Evolutionary conservation across 2,888 invertebrate species (phyloP).

Genomic region (Cryptophagus acutangulus): DNA sequence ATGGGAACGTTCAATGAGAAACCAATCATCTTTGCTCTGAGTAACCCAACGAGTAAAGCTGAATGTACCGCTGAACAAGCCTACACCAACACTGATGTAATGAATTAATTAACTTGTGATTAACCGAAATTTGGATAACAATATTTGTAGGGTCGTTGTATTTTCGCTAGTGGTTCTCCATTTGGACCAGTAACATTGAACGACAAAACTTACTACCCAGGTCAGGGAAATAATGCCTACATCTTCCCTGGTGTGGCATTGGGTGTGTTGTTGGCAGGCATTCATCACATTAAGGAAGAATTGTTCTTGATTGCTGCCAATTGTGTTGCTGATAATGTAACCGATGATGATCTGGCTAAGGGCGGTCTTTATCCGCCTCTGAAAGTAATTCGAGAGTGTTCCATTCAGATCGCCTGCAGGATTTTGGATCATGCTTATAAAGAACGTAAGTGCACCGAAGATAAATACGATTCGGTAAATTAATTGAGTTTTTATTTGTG

Average conservation of each 20-base stretch:
- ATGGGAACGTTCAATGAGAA: slow-evolving; percentile 85
- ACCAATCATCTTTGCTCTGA: slow-evolving; percentile 94
- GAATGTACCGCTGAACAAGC: slow-evolving; percentile 98
- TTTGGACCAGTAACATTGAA: slow-evolving; percentile 79
- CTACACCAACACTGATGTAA: slow-evolving; percentile 81
- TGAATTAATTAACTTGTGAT: slow-evolving; percentile 15
- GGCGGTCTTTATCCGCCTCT: slow-evolving; percentile 95
- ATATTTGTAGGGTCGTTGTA: slow-evolving; percentile 72
- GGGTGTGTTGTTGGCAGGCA: slow-evolving; percentile 86
- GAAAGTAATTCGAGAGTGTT: slow-evolving; percentile 76
- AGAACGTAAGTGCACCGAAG: slow-evolving; percentile 57
- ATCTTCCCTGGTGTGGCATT: slow-evolving; percentile 96
- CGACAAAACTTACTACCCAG: slow-evolving; percentile 79
- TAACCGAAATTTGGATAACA: not conserved
- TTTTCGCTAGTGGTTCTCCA: slow-evolving; percentile 95
- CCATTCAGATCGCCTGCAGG: slow-evolving; percentile 81
- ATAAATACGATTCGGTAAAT: not conserved
- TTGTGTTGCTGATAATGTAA: slow-evolving; percentile 78
- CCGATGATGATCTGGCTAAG: slow-evolving; percentile 69
- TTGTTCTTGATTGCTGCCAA: slow-evolving; percentile 94
- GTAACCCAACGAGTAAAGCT: slow-evolving; percentile 96
- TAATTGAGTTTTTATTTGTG: slow-evolving; percentile 9
- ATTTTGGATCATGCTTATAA: slow-evolving; percentile 87
- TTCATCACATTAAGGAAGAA: slow-evolving; percentile 89
- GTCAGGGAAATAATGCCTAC: slow-evolving; percentile 97